These are phyloP conservation scores for Caloenas nicobarica DNA, from an alignment of 2,113 vertebrate species.

Conservation along the genomic window DNA sequence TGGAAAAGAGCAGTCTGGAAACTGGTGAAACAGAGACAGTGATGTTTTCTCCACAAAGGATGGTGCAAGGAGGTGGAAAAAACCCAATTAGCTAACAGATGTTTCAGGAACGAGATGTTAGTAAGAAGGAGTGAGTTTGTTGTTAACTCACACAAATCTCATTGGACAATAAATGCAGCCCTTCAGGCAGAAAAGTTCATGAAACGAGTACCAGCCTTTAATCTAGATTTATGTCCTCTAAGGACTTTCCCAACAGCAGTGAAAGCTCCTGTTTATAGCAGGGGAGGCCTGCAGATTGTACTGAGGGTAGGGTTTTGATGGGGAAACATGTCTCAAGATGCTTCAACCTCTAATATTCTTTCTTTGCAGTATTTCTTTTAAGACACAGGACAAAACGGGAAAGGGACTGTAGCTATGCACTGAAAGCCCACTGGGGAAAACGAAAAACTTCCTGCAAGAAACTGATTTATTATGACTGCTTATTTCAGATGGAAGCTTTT, in stretches of 20 bases:
- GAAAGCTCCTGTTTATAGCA: not conserved
- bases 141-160: not conserved
- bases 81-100: not conserved
- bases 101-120: not conserved
- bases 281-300: not conserved
- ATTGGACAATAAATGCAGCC: not conserved
- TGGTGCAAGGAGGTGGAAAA: not conserved
- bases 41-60: not conserved
- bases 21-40: not conserved
- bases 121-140: not conserved
- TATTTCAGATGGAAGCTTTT: conserved; percentile 52
- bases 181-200: not conserved
- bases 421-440: conserved; percentile 41
- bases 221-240: not conserved
- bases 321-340: not conserved
- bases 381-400: not conserved
- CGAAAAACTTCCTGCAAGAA: conserved; percentile 34
- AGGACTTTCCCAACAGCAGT: not conserved
- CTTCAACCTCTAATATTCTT: not conserved
- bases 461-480: conserved; percentile 29
- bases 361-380: not conserved
- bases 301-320: not conserved
- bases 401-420: not conserved
- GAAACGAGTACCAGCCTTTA: not conserved
- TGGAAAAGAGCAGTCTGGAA: not conserved